Base-by-base conservation (phyloP, 2,888 invertebrate species). In the Busseola fusca region DNA sequence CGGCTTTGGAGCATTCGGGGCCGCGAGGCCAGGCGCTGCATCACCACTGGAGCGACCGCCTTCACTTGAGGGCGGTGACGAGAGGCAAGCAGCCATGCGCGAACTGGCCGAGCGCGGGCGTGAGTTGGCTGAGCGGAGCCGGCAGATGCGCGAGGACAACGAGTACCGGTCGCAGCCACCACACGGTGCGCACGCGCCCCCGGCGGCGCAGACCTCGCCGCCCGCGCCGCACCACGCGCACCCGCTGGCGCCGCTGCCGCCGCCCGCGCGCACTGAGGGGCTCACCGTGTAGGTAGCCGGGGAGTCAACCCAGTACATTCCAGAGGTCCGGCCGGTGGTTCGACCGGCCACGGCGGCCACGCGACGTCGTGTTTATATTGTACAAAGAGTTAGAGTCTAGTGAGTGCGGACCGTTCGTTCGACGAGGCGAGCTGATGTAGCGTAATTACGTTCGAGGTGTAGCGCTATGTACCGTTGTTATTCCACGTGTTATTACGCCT, bases 1-100 rank as follows among this genome's bases (percentile, higher is more conserved):
- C 76, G 97, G 97, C n/a, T 97, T 98, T 91, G 97, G 97, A 12
- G 97, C 97, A 68, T 97, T 97, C 86, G 96, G 95, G 27, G 96
- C 96, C 30, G 93, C 87, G 1, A 95, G 96, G 64, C 94, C 96
- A 27, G 96, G 96, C 14, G 96, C 96, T 54, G 94, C 96, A 12
- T 96, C 96, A 52, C 96, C 96, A 0, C 88, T 95, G 54, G 95
- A 96, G 83, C 86, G 95, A 80, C 95, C 95, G 34, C 94, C 95
- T 25, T 94, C 95, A 27, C 90, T 95, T 42, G 95, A 95, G 34
- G 93, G 94, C 84, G 88, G 94, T 77, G 90, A 94, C 80, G 95
- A 96, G 88, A 86, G 95, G 71, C 92, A 95, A 78, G 94, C 96
- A 83, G 91, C 96, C 86, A 85, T 92, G 96, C 88, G 96, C 84